Conservation (phyloP, 2,113 vertebrate genomes). For the Brachyhypopomus gauderio region DNA sequence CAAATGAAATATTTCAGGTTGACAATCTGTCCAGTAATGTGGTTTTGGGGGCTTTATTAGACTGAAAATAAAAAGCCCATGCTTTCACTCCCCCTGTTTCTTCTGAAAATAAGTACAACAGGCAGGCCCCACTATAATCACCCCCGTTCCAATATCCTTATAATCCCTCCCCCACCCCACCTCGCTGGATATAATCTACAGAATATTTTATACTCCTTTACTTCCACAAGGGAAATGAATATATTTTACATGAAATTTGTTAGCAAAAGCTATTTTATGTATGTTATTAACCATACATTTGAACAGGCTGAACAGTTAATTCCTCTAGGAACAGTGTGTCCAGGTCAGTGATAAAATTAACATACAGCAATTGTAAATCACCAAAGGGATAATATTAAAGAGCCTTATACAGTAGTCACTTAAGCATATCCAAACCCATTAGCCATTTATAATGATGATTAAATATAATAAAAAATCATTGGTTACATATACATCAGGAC, state of each 20-base stretch:
- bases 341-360: constrained; percentile 56
- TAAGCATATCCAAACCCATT: constrained; percentile 60
- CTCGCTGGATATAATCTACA: constrained; percentile 36
- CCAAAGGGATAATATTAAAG: constrained; percentile 30
- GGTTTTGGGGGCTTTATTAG: constrained; percentile 51
- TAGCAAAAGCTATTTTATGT: constrained; percentile 71
- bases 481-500: too few relatives aligned
- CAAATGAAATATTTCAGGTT: constrained; percentile 71
- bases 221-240: constrained; percentile 21
- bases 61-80: constrained; percentile 29
- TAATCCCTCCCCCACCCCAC: constrained; percentile 16
- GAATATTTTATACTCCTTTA: constrained; percentile 34
- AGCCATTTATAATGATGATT: too few relatives aligned
- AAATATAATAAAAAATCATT: too few relatives aligned
- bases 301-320: constrained; percentile 56
- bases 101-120: background rate
- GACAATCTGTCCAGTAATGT: constrained; percentile 64
- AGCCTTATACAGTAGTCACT: constrained; percentile 67
- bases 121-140: background rate
- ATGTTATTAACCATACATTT: constrained; percentile 68
- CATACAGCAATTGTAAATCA: constrained; percentile 46
- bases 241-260: constrained; percentile 64
- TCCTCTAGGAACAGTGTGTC: constrained; percentile 68
- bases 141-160: constrained; percentile 26
- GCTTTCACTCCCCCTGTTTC: constrained; percentile 1